Conservation (phyloP, 2,888 invertebrate species). For the Deilephila elpenor region DNA sequence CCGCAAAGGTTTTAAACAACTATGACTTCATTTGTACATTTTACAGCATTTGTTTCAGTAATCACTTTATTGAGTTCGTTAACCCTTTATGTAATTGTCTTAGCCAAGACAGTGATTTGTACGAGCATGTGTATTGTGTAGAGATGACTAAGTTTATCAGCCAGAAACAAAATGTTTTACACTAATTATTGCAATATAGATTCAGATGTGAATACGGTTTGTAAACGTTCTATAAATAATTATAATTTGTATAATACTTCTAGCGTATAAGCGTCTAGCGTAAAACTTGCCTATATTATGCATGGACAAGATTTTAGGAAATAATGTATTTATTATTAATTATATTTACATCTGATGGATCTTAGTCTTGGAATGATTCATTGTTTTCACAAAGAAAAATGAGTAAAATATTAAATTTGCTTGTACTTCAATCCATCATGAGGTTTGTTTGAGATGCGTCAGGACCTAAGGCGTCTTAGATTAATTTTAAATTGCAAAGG, state of each 20-base stretch:
- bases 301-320: no score
- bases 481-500: no score
- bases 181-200: neutral
- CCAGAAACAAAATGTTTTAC: neutral
- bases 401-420: no score
- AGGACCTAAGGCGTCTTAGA: no score
- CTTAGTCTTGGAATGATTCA: no score
- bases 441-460: no score
- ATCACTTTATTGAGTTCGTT: conserved; percentile 24
- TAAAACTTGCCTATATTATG: no score
- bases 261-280: neutral
- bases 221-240: neutral
- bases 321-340: no score
- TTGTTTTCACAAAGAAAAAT: no score
- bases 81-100: conserved; percentile 24
- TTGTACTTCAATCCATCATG: no score
- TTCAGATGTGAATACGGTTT: neutral
- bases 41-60: conserved; percentile 30
- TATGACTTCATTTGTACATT: conserved; percentile 39
- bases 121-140: neutral
- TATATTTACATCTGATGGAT: no score
- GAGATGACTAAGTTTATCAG: neutral
- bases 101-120: conserved; percentile 14
- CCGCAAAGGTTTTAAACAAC: conserved; percentile 32
- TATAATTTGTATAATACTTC: neutral